Conservation (phyloP, 2,113 vertebrate genomes). For the Gadus macrocephalus region DNA sequence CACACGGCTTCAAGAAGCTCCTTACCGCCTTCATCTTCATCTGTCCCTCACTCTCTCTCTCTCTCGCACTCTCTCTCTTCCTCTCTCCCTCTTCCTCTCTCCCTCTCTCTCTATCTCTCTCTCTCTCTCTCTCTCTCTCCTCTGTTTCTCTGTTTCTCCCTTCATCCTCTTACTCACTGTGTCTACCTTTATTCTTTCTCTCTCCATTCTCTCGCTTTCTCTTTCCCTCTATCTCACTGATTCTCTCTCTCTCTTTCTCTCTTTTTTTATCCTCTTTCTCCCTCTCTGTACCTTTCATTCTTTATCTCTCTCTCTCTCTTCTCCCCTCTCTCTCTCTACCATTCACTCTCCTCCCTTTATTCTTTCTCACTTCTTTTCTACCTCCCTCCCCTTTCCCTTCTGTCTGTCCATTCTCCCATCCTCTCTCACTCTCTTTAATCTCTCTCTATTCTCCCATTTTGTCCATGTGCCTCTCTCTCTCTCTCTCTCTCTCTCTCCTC, state of each 20-base stretch:
- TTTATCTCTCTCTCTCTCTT: conserved; percentile 4
- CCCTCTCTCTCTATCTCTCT: neutral
- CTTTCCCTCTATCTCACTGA: neutral
- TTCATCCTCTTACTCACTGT: neutral
- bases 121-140: neutral
- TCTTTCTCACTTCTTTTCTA: neutral
- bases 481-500: too few species aligned
- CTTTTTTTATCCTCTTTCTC: conserved; percentile 13
- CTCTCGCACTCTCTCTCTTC: conserved; percentile 17
- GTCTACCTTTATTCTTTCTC: conserved; percentile 8
- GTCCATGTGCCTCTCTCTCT: too few species aligned
- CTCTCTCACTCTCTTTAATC: neutral
- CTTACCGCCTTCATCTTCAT: conserved; percentile 36
- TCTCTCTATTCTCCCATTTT: neutral
- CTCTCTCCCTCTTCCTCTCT: too few species aligned
- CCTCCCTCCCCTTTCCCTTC: neutral
- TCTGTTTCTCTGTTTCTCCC: neutral
- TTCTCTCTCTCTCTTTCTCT: too few species aligned
- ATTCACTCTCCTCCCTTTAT: neutral
- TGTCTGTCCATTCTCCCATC: neutral
- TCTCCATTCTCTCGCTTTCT: conserved; percentile 16
- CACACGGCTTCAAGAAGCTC: conserved; percentile 61
- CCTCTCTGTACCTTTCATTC: conserved; percentile 35
- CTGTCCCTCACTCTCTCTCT: conserved; percentile 11
- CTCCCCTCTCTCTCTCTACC: neutral